Evolutionary conservation across 2,888 invertebrate genomes (phyloP).

Genomic region (Synanthedon andrenaeformis): DNA sequence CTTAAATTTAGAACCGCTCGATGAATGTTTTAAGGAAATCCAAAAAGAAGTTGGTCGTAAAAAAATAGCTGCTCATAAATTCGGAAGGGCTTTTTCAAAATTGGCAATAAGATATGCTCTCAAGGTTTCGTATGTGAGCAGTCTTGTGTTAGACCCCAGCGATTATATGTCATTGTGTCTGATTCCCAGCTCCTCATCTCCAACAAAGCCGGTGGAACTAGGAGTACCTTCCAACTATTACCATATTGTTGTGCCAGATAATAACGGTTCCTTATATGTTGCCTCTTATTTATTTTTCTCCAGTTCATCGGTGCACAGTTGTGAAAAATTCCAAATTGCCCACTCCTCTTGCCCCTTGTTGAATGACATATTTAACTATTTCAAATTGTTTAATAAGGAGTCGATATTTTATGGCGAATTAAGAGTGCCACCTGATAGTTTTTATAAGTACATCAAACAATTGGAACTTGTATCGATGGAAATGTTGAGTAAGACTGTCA

Average conservation of each 20-base stretch:
- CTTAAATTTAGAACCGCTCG: background rate
- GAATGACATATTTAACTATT: background rate
- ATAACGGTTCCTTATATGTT: background rate
- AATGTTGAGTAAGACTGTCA: background rate
- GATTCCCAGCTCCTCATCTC: background rate
- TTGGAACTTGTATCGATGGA: background rate
- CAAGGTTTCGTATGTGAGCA: background rate
- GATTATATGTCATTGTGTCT: background rate
- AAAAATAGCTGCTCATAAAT: background rate
- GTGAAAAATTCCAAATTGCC: background rate
- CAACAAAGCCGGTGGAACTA: background rate
- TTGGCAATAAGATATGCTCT: background rate
- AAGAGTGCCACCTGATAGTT: background rate
- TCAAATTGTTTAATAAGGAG: background rate
- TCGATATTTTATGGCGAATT: background rate
- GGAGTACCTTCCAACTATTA: background rate
- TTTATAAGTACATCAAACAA: background rate
- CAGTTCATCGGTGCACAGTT: background rate
- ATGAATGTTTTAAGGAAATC: background rate
- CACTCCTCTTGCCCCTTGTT: background rate
- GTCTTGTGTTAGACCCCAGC: background rate
- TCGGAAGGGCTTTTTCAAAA: background rate
- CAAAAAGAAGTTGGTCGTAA: background rate
- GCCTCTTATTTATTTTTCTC: background rate
- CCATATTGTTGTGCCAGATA: background rate